Conservation (phyloP, 2,113 vertebrate species). For the Papio anubis region DNA sequence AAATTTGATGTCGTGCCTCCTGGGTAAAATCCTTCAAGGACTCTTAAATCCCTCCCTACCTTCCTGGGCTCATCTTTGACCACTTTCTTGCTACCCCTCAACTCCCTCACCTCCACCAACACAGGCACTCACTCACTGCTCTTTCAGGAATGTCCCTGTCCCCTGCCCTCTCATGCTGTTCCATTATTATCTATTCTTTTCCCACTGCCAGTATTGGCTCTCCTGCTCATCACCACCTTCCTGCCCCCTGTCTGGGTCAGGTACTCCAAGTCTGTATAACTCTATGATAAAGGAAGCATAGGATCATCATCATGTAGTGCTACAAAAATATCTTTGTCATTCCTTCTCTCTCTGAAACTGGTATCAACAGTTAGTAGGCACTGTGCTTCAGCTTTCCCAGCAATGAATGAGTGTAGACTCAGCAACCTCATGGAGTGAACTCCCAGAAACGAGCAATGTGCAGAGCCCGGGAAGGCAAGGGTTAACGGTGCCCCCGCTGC, state of each 20-base stretch:
- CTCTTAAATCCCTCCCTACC: neutral
- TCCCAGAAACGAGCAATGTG: neutral
- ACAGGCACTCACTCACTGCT: neutral
- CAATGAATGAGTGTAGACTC: neutral
- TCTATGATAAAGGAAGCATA: neutral
- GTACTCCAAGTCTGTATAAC: neutral
- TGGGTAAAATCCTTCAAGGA: neutral
- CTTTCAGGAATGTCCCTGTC: no score
- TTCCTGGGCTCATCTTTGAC: neutral
- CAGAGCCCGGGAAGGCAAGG: neutral
- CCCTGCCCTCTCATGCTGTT: no score
- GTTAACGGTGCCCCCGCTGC: neutral
- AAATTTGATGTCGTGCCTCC: neutral
- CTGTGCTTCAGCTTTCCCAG: no score
- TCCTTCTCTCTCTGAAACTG: neutral
- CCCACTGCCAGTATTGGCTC: no score
- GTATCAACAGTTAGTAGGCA: neutral
- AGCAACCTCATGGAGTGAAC: no score
- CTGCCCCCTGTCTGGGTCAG: neutral
- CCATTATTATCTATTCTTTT: neutral
- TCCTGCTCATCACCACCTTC: neutral
- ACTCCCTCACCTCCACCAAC: neutral
- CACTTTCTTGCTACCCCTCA: neutral
- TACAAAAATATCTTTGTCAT: neutral
- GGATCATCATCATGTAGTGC: rapidly evolving